These are phyloP conservation scores for Cephus pulcher DNA, from an alignment of 2,888 invertebrate genomes.

Conservation along the genomic window DNA sequence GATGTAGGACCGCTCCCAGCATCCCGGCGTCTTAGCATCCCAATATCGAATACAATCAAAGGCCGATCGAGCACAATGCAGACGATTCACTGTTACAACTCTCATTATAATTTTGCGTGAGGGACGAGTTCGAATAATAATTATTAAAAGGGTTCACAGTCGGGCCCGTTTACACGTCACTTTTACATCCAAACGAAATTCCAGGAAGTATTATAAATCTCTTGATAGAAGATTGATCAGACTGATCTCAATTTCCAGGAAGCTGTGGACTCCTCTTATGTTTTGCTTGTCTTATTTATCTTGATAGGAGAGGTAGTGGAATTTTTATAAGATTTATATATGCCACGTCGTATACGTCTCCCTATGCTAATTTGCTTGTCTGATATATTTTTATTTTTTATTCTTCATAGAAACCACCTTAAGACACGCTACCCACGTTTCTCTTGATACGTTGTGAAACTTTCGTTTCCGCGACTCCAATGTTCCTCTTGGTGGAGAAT, in stretches of 20 bases:
- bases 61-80: slow-evolving; percentile 20
- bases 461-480: not conserved
- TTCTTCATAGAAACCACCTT: not conserved
- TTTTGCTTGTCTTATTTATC: not conserved
- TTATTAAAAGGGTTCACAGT: not conserved
- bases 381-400: not conserved
- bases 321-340: not conserved
- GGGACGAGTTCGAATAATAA: slow-evolving; percentile 4
- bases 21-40: slow-evolving; percentile 8
- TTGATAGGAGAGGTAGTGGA: not conserved
- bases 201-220: not conserved
- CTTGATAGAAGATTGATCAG: not conserved
- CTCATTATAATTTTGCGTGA: slow-evolving; percentile 24
- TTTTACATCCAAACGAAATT: not conserved
- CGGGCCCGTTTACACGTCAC: not conserved
- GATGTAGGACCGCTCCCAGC: slow-evolving; percentile 19
- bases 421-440: not conserved
- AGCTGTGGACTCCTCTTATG: not conserved
- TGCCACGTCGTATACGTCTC: not conserved
- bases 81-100: slow-evolving; percentile 17
- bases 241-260: not conserved
- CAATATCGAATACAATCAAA: slow-evolving; percentile 15
- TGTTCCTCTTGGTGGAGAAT: not conserved
- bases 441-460: not conserved
- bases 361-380: not conserved